phyloP scores from a whole-genome alignment of 2,113 vertebrate genomes.

The Tympanuchus pallidicinctus region DNA sequence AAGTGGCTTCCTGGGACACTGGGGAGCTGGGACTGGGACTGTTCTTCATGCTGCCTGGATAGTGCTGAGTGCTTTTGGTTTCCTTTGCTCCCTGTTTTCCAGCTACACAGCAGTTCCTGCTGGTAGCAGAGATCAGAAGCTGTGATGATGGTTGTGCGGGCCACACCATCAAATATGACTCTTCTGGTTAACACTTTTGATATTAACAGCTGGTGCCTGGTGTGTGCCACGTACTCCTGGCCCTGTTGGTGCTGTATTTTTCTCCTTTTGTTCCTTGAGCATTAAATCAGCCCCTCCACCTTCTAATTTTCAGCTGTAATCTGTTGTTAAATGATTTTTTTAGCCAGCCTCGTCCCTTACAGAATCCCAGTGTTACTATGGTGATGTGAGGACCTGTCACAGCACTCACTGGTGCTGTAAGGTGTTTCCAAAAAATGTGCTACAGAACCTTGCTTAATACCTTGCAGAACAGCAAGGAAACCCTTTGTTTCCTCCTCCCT shows the following conservation, averaged over 20 bases:
- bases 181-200: not conserved
- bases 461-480: not conserved
- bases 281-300: not conserved
- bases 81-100: not conserved
- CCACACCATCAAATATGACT: not conserved
- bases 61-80: not conserved
- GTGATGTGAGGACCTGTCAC: constrained; percentile 13
- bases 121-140: not conserved
- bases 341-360: not conserved
- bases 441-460: constrained; percentile 28
- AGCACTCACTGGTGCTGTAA: not conserved
- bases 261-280: constrained; percentile 24
- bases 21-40: not conserved
- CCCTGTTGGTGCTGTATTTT: not conserved
- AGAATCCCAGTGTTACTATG: constrained; percentile 14
- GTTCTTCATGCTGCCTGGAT: not conserved
- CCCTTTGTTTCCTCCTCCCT: not conserved
- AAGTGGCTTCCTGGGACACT: not conserved
- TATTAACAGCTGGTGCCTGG: not conserved
- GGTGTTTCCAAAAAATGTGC: not conserved
- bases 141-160: not conserved
- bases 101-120: not conserved
- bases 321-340: constrained; percentile 42
- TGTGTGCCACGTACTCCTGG: not conserved
- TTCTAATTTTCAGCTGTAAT: constrained; percentile 23